Conservation (phyloP, 2,888 invertebrate species). For the Scelioninae gen. 1 region DNA sequence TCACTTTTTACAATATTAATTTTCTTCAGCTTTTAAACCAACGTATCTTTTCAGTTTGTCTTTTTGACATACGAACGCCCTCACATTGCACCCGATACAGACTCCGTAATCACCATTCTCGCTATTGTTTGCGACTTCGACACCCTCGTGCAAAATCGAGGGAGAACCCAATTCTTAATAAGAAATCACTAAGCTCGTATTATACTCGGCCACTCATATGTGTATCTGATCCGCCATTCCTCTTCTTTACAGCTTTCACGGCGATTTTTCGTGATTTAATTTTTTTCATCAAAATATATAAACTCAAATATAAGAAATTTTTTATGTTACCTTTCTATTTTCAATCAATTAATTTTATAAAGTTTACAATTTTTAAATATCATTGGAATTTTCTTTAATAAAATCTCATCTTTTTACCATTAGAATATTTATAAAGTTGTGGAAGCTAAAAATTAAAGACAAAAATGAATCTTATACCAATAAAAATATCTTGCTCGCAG, state of each 20-base stretch:
- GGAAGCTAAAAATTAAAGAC: too few species aligned
- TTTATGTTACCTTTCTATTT: too few species aligned
- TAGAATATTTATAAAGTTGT: too few species aligned
- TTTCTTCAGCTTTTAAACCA: conserved; percentile 24
- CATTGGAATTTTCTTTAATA: too few species aligned
- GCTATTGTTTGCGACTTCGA: conserved; percentile 71
- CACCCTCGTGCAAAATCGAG: conserved; percentile 66
- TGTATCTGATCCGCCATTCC: conserved; percentile 32
- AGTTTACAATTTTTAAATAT: too few species aligned
- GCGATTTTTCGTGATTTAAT: too few species aligned
- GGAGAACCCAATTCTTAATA: conserved; percentile 69
- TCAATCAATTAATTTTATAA: too few species aligned
- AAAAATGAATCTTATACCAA: too few species aligned
- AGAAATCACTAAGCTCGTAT: conserved; percentile 63
- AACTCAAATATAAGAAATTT: too few species aligned
- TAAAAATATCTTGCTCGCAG: too few species aligned
- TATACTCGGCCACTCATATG: conserved; percentile 52
- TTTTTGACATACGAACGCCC: conserved; percentile 37
- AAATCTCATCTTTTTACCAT: too few species aligned
- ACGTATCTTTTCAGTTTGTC: conserved; percentile 26
- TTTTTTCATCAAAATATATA: too few species aligned
- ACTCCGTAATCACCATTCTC: conserved; percentile 59
- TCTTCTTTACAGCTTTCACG: conserved; percentile 42
- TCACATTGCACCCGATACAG: conserved; percentile 41
- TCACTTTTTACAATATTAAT: conserved; percentile 24